Evolutionary conservation across 2,888 invertebrate genomes (phyloP).

Genomic region (Polia nebulosa): DNA sequence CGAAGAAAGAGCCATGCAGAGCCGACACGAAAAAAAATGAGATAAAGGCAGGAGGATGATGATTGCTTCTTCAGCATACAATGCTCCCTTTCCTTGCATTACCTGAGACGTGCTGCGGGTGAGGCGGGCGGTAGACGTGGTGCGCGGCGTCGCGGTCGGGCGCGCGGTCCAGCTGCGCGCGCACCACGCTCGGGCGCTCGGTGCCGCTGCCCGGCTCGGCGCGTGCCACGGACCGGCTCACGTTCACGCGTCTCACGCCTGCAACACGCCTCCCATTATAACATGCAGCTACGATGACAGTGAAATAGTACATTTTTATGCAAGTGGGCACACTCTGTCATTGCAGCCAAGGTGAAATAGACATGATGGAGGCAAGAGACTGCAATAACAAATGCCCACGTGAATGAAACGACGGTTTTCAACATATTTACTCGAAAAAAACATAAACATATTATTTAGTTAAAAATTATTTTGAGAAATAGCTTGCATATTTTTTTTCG

Average conservation of each 20-base stretch:
- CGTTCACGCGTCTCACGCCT: slow-evolving; percentile 81
- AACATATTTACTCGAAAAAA: background rate
- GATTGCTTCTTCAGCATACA: slow-evolving; percentile 3
- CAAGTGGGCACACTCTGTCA: background rate
- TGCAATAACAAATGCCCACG: background rate
- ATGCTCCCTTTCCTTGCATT: slow-evolving; percentile 48
- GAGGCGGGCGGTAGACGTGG: slow-evolving; percentile 84
- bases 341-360: background rate
- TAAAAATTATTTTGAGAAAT: no score
- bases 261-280: slow-evolving; percentile 77
- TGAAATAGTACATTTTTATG: slow-evolving; percentile 6
- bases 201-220: slow-evolving; percentile 78
- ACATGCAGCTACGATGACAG: slow-evolving; percentile 45
- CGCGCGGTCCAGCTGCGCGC: slow-evolving; percentile 88
- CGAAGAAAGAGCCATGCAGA: background rate
- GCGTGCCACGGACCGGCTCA: slow-evolving; percentile 75
- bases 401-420: background rate
- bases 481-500: background rate
- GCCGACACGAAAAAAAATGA: background rate
- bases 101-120: slow-evolving; percentile 88
- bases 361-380: background rate
- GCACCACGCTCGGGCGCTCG: slow-evolving; percentile 88
- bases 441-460: background rate
- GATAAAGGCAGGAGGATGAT: background rate
- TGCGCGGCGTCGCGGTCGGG: slow-evolving; percentile 86